Evolutionary conservation across 2,113 vertebrate genomes (phyloP).

Genomic region (Cyphomyrus plagiostoma): DNA sequence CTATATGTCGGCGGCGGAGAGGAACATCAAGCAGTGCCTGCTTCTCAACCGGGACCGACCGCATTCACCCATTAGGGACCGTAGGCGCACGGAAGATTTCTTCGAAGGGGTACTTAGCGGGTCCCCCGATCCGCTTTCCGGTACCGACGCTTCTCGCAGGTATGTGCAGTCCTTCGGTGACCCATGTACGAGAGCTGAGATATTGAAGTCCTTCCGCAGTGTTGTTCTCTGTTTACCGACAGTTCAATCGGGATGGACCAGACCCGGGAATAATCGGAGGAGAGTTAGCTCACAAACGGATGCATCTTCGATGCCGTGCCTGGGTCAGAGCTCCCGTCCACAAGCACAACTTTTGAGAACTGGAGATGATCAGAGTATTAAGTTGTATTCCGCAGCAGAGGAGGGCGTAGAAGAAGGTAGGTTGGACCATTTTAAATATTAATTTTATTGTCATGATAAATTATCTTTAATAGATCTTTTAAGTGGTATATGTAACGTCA

Average conservation of each 20-base stretch:
- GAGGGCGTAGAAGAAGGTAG: constrained; percentile 28
- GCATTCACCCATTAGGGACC: neutral
- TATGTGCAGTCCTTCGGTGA: neutral
- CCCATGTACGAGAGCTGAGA: constrained; percentile 8
- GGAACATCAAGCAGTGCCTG: constrained; percentile 46
- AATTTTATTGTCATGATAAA: neutral
- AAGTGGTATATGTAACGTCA: neutral
- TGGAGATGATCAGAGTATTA: neutral
- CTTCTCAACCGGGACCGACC: constrained; percentile 6
- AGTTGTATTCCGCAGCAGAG: constrained; percentile 35
- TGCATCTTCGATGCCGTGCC: neutral
- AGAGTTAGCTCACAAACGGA: neutral
- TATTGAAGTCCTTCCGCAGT: constrained; percentile 31
- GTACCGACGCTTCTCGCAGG: constrained; percentile 13
- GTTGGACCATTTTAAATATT: neutral
- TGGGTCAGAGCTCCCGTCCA: neutral
- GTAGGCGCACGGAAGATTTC: neutral
- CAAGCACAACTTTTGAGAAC: neutral
- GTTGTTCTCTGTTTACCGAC: constrained; percentile 43
- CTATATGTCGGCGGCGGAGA: constrained; percentile 46
- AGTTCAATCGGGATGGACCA: constrained; percentile 31
- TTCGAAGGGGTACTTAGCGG: neutral
- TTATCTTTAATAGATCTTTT: neutral
- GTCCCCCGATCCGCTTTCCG: neutral
- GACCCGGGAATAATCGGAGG: neutral